Base-by-base conservation (phyloP, 2,797 vertebrate species). In the Anguilla pacifica region DNA sequence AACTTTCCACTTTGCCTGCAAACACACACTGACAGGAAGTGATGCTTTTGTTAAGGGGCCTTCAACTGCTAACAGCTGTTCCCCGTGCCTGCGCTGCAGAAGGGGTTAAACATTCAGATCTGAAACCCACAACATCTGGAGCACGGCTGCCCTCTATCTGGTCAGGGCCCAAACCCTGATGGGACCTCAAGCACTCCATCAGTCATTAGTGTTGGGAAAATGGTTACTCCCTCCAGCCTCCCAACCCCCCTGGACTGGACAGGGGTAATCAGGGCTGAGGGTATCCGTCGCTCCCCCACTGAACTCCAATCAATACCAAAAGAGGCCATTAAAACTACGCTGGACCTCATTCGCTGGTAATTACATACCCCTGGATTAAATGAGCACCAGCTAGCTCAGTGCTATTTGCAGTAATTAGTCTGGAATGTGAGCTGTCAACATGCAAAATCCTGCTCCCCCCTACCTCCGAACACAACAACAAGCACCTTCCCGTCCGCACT, bases 381-480 rank as follows among this genome's bases (percentile, higher is more conserved):
- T 89, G 70, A 92, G 92, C 93, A 94, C 93, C 93, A 95, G 94
- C 92, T 90, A 94, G 93, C 93, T 93, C 91, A 89, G 87, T 93
- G 91, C 94, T 94, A 92, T 96, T 94, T 95, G 93, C 43, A 88
- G 92, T 96, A 96, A 96, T 96, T 96, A 97, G 95, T 94, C 91
- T 92, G 94, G 94, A 96, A 96, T 95, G 94, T 94, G 93, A 95
- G 94, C 95, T 95, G 96, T 96, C 94, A 95, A 95, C 94, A 95
- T 93, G 93, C 92, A 95, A 93, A 93, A 94, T 90, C 31, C 89
- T 91, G 89, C 93, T 92, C 94, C 91, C 91, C 87, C 91, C 88
- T n/a, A 89, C 51, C 86, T 89, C 91, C 74, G 89, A 89, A 91
- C 90, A 93, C 89, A 90, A 94, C 87, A 90, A 89, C 94, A 92